Conservation (phyloP, 1,140 invertebrate species). For the Brachionus rotundiformis region DNA sequence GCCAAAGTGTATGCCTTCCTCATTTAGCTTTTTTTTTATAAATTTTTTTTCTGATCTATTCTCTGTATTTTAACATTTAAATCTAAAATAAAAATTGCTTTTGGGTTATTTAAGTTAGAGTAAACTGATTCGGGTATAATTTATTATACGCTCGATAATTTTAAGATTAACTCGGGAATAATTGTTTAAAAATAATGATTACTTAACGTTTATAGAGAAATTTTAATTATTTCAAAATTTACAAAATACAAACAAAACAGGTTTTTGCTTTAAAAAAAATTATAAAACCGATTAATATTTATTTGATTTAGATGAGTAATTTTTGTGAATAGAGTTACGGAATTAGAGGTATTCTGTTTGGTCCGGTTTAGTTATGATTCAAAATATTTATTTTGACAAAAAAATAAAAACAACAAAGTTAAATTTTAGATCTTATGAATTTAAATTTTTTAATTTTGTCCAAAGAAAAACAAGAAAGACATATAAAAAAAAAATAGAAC, state of each 20-base stretch:
- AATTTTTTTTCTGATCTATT: not conserved
- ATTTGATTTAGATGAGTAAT: not conserved
- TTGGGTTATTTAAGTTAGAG: not conserved
- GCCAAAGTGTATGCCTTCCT: not conserved
- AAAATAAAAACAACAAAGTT: not conserved
- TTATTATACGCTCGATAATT: slow-evolving; percentile 19
- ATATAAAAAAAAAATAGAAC: not conserved
- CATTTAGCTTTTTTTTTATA: not conserved
- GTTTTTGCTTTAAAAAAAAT: not conserved
- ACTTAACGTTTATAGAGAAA: not conserved
- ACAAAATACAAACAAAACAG: not conserved
- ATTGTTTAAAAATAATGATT: not conserved
- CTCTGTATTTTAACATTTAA: not conserved
- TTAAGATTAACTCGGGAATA: not conserved
- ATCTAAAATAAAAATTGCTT: not conserved
- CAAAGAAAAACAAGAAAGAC: not conserved
- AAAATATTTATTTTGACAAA: slow-evolving; percentile 17
- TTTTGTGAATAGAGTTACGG: not conserved
- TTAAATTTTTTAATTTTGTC: not conserved
- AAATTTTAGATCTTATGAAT: not conserved
- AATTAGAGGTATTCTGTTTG: not conserved
- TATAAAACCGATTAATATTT: not conserved
- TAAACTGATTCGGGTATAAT: not conserved
- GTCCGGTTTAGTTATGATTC: not conserved
- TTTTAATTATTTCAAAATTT: slow-evolving; percentile 8